A percentile compares a stretch with the other conserved stretches of the same genome.
phyloP scores from a whole-genome alignment of 2,113 vertebrate genomes.

The Vicugna pacos region DNA sequence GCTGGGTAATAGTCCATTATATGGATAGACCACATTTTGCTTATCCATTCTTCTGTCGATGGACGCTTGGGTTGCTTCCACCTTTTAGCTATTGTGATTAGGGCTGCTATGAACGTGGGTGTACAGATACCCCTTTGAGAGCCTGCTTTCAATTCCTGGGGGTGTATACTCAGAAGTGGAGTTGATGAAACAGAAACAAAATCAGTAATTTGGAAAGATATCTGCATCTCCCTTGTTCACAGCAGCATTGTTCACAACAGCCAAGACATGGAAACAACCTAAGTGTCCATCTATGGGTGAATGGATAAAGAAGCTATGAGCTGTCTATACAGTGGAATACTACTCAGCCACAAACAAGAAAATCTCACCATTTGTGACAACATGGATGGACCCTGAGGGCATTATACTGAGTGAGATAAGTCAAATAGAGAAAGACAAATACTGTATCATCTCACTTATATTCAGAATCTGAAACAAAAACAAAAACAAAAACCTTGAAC shows the following conservation, averaged over 20 bases:
- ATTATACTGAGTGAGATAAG: not conserved
- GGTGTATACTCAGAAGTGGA: not conserved
- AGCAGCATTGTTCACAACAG: too few species aligned
- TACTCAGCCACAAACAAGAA: not conserved
- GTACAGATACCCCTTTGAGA: not conserved
- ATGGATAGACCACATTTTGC: not conserved
- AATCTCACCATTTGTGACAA: not conserved
- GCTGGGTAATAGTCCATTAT: not conserved
- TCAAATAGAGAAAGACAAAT: not conserved
- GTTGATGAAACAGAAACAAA: not conserved
- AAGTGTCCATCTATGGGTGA: not conserved
- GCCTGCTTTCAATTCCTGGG: not conserved
- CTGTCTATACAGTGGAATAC: not conserved
- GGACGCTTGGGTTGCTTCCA: not conserved
- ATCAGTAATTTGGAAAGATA: not conserved
- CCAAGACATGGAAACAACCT: too few species aligned
- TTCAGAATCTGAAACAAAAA: not conserved
- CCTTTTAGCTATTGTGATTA: not conserved
- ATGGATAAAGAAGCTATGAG: not conserved
- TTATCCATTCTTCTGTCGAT: fast-evolving
- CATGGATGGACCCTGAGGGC: not conserved
- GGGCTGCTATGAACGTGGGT: fast-evolving
- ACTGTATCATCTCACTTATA: not conserved
- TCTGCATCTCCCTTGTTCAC: not conserved
- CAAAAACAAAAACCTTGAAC: not conserved